Percentiles rank a stretch among this genome's conserved stretches.
phyloP scores from a whole-genome alignment of 2,888 invertebrate genomes.

The Trachelus troglodyta region DNA sequence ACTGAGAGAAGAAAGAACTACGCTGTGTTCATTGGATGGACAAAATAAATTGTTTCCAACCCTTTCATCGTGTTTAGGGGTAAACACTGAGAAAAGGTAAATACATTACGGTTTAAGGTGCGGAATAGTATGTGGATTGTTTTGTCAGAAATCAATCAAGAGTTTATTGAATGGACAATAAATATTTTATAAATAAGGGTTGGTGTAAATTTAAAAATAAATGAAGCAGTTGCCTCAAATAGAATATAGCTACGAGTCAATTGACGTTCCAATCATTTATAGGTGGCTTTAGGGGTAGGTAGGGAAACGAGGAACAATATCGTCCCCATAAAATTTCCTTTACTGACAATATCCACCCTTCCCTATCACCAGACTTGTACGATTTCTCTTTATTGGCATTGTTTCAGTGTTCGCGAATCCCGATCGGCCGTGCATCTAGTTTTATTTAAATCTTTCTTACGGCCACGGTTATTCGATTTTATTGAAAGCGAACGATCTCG shows the following conservation, averaged over 20 bases:
- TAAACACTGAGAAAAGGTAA: background rate
- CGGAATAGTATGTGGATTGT: background rate
- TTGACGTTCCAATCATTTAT: background rate
- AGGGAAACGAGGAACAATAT: slow-evolving; percentile 35
- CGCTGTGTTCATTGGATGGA: background rate
- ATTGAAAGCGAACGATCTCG: background rate
- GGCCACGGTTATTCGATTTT: background rate
- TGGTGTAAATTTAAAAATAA: background rate
- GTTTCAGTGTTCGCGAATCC: slow-evolving; percentile 2
- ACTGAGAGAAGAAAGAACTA: background rate
- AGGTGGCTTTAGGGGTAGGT: background rate
- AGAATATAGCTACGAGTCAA: background rate
- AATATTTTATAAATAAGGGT: background rate
- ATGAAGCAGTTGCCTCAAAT: background rate
- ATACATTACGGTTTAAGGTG: background rate
- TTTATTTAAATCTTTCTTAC: slow-evolving; percentile 11
- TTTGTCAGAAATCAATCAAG: background rate
- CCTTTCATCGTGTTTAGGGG: background rate
- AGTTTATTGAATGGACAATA: background rate
- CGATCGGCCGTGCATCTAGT: slow-evolving; percentile 1
- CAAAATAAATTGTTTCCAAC: background rate
- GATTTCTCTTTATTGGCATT: slow-evolving; percentile 44
- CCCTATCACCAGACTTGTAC: slow-evolving; percentile 25
- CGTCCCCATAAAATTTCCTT: slow-evolving; percentile 42
- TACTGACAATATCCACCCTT: slow-evolving; percentile 3